Evolutionary conservation across 2,888 invertebrate genomes (phyloP).

Genomic region (Choristoneura rosaceana): DNA sequence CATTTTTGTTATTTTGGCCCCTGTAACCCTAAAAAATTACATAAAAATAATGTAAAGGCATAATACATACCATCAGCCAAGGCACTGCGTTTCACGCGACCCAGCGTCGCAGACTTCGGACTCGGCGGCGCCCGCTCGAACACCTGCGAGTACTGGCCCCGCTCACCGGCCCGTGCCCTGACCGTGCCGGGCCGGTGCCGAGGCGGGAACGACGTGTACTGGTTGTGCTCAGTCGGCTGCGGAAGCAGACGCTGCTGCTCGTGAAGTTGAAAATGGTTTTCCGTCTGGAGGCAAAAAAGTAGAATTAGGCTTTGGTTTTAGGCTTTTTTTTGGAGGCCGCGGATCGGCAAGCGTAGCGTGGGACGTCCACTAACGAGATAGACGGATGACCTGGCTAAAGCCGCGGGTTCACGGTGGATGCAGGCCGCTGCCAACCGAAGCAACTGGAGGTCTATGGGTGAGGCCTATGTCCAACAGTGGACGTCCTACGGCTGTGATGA

Average conservation of each 20-base stretch:
- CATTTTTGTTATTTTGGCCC: too few species aligned
- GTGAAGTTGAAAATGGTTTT: conserved; percentile 81
- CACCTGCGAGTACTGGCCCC: conserved; percentile 82
- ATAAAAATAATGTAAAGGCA: too few species aligned
- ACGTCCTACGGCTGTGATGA: too few species aligned
- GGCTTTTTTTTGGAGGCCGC: too few species aligned
- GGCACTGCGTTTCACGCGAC: conserved; percentile 73
- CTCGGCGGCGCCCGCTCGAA: conserved; percentile 86
- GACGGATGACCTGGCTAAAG: too few species aligned
- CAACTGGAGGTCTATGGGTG: too few species aligned
- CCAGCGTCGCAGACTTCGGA: conserved; percentile 79
- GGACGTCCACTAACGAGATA: too few species aligned
- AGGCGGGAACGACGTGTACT: conserved; percentile 81
- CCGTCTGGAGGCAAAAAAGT: conserved; percentile 62
- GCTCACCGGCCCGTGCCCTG: conserved; percentile 74
- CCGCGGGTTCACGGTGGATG: too few species aligned
- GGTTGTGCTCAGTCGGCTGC: conserved; percentile 75
- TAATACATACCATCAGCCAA: conserved; percentile 65
- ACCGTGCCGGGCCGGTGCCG: conserved; percentile 71
- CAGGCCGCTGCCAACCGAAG: too few species aligned
- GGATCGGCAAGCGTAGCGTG: too few species aligned
- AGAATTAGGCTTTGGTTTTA: neutral
- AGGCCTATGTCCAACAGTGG: too few species aligned
- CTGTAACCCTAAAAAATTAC: too few species aligned
- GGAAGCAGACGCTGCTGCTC: conserved; percentile 80